Evolutionary conservation across 2,888 invertebrate genomes (phyloP).

Genomic region (Serrognathus titanus): DNA sequence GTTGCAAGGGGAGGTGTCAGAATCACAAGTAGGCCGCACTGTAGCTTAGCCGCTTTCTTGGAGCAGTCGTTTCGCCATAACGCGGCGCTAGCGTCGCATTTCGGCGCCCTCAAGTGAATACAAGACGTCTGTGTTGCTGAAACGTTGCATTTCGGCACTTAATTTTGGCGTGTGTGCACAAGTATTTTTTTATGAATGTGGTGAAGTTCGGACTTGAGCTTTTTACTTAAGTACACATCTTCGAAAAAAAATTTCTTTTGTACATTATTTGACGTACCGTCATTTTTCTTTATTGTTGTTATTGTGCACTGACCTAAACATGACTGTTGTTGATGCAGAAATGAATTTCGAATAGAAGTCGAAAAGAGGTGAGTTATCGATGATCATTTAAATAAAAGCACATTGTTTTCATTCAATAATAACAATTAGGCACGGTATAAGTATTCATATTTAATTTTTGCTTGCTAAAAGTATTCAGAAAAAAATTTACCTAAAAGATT

Average conservation of each 20-base stretch:
- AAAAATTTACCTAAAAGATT: too few species aligned
- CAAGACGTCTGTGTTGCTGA: constrained; percentile 3
- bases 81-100: constrained; percentile 17
- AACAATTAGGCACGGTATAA: too few species aligned
- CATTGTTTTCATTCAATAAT: background rate
- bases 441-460: too few species aligned
- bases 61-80: constrained; percentile 9
- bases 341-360: background rate
- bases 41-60: constrained; percentile 11
- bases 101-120: constrained; percentile 16
- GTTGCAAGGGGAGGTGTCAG: constrained; percentile 15
- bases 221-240: too few species aligned
- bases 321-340: background rate
- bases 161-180: background rate
- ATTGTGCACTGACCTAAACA: background rate
- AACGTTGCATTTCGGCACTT: background rate
- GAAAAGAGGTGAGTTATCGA: background rate
- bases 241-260: background rate
- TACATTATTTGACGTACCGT: background rate
- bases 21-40: constrained; percentile 20
- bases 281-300: background rate
- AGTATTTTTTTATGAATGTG: background rate
- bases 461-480: too few species aligned
- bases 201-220: background rate
- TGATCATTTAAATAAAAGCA: background rate